A percentile compares a stretch with the other conserved stretches of the same genome.
Evolutionary conservation across 1,140 invertebrate species (phyloP).

Genomic region (Drosophila ogumai): DNA sequence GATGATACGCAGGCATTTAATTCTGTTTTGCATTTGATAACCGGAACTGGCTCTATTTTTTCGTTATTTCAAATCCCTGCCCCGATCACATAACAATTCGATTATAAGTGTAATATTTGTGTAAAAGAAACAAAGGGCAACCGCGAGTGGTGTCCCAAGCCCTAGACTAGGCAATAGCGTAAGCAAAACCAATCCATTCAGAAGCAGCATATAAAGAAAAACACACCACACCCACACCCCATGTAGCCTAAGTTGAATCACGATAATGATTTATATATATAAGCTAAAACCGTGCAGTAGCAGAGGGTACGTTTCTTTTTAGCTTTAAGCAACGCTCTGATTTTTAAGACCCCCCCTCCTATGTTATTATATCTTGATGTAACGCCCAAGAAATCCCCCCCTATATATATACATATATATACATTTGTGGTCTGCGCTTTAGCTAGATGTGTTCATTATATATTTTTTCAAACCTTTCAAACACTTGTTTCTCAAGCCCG

Average conservation of each 20-base stretch:
- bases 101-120: slow-evolving; percentile 63
- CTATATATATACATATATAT: slow-evolving; percentile 30
- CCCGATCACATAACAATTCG: slow-evolving; percentile 46
- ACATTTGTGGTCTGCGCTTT: slow-evolving; percentile 45
- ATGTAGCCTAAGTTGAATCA: slow-evolving; percentile 42
- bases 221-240: slow-evolving; percentile 27
- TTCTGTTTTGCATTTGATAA: slow-evolving; percentile 43
- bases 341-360: slow-evolving; percentile 52
- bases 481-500: slow-evolving; percentile 46
- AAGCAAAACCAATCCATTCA: slow-evolving; percentile 48
- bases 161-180: slow-evolving; percentile 64
- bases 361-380: slow-evolving; percentile 33
- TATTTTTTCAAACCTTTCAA: slow-evolving; percentile 56
- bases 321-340: slow-evolving; percentile 68
- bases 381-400: slow-evolving; percentile 22
- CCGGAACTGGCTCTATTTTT: slow-evolving; percentile 19
- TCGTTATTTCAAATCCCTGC: slow-evolving; percentile 18
- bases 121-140: slow-evolving; percentile 66
- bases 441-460: slow-evolving; percentile 69
- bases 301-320: slow-evolving; percentile 30
- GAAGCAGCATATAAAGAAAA: slow-evolving; percentile 20
- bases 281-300: slow-evolving; percentile 15
- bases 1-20: slow-evolving; percentile 38
- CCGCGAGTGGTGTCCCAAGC: slow-evolving; percentile 59
- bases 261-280: slow-evolving; percentile 13